phyloP scores from a whole-genome alignment of 2,888 invertebrate genomes.

The Rhagophthalmus giganteus region DNA sequence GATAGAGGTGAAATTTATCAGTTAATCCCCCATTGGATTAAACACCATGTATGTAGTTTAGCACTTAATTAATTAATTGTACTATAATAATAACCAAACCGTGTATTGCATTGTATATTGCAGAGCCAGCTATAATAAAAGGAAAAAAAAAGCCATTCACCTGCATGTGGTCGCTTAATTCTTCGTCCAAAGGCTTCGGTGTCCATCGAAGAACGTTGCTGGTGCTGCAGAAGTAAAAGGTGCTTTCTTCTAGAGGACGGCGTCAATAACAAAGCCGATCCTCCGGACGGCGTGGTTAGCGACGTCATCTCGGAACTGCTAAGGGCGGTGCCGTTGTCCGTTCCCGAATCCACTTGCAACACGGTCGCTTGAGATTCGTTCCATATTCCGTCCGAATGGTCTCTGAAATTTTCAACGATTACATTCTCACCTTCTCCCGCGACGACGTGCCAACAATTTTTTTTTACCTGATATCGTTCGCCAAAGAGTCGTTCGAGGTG shows the following conservation, averaged over 20 bases:
- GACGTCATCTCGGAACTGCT: constrained; percentile 56
- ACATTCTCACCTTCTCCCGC: too few species aligned
- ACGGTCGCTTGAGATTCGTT: constrained; percentile 88
- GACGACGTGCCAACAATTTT: too few species aligned
- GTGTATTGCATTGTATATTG: neutral
- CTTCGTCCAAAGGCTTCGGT: constrained; percentile 79
- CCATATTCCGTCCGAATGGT: constrained; percentile 87
- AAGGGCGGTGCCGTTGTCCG: constrained; percentile 65
- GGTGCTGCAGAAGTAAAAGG: constrained; percentile 76
- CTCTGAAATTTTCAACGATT: constrained; percentile 57
- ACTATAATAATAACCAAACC: too few species aligned
- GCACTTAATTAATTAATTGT: too few species aligned
- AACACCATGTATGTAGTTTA: too few species aligned
- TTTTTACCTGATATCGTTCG: constrained; percentile 67
- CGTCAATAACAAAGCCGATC: constrained; percentile 67
- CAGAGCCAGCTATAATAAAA: neutral
- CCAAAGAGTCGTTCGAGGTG: constrained; percentile 80
- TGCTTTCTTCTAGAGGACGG: constrained; percentile 80
- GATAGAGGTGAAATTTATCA: too few species aligned
- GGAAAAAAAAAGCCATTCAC: too few species aligned
- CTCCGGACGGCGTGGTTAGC: constrained; percentile 59
- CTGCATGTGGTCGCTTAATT: constrained; percentile 66
- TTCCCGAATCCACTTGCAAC: constrained; percentile 72
- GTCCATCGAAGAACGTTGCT: constrained; percentile 83
- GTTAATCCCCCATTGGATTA: too few species aligned